Evolutionary conservation across 2,888 invertebrate genomes (phyloP), one percentile per base, ranked within the genome.

Genomic region (Tryphoninae sp.): DNA sequence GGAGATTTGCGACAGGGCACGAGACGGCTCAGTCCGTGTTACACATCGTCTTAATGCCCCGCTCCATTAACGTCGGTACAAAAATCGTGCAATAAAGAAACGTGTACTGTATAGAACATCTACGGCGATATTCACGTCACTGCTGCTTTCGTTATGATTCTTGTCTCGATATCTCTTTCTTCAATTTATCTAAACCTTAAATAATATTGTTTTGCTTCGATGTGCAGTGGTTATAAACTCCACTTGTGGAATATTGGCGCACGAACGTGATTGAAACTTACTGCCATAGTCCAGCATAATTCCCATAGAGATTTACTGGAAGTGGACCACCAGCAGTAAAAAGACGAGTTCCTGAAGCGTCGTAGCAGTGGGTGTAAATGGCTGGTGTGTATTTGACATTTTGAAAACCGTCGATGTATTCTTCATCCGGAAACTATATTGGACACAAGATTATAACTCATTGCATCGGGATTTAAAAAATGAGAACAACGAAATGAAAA

Each of bases 261-360:
- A 23, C 61, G 19, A 67, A 59, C 19, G 40, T 19, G 22, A 13
- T 49, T 11, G 13, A 51, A 59, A 64, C 71, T 93, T 93, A 98
- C 93, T 97, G 97, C 98, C 98, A 98, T 82, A 98, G 93, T 49
- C 97, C 98, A 40, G 98, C 98, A 92, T 98, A 98, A 93, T 98
- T 98, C 75, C 99, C 99, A 84, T 96, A 96, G 49, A 98, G 93
- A 73, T 96, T 97, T 2, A 97, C 97, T 33, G 98, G 97, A 74
- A 99, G 93, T 0, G 99, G 99, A 0, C 98, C 98, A 8, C 99
- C 99, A 9, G 98, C 98, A 0, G 98, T 96, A 93, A 99, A 99
- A 53, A 99, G 94, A 77, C 98, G 93, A 13, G 98, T 98, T 13
- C 98, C 98, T 84, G 96, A 97, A 86, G 95, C 95, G 92, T 99